Base-by-base conservation (phyloP, 1,140 invertebrate genomes). In the Drosophila neocordata region DNA sequence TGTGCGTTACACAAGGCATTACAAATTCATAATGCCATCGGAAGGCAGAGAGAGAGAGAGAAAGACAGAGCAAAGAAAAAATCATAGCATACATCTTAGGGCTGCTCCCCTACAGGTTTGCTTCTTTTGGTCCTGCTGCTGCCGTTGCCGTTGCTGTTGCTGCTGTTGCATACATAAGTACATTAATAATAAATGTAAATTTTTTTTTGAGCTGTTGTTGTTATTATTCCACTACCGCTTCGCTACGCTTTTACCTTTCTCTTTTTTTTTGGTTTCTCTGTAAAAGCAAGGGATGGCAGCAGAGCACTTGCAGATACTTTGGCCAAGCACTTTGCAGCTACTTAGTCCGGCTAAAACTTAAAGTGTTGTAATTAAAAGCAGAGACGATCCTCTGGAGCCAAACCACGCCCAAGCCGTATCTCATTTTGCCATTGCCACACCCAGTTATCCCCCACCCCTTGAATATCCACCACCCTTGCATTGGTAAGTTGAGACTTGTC, bases 101-200 rank as follows among this genome's bases (percentile, higher is more conserved):
- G 66, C 48, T 59, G 37, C 27, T 34, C 13, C 9, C 8, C 38
- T 13, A 35, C 5, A 18, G 13, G 15, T 22, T 41, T 24, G 22
- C 22, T 24, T 24, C 22, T 24, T 1, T 24, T 24, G 22, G 22
- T 24, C 22, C 22, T 24, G 22, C 2, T 24, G 22, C 22, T 24
- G 22, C 22, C 4, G 22, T 24, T 18, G 53, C 53, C 52, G n/a
- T n/a, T 56, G 53, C 53, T 31, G 52, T 12, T 41, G 13, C 69
- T 73, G 55, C 22, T 34, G 52, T 59, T 72, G 38, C 31, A 53
- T 44, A 69, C 60, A 69, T 64, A 65, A 75, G 81, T 69, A 79
- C 83, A 87, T 87, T 88, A 87, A 87, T 87, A 88, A 87, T 88
- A 87, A 87, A 87, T 87, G 83, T 73, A 87, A 87, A 87, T 88